These are phyloP conservation scores for Didymodactylos carnosus DNA, from an alignment of 2,888 invertebrate species.

Conservation along the genomic window DNA sequence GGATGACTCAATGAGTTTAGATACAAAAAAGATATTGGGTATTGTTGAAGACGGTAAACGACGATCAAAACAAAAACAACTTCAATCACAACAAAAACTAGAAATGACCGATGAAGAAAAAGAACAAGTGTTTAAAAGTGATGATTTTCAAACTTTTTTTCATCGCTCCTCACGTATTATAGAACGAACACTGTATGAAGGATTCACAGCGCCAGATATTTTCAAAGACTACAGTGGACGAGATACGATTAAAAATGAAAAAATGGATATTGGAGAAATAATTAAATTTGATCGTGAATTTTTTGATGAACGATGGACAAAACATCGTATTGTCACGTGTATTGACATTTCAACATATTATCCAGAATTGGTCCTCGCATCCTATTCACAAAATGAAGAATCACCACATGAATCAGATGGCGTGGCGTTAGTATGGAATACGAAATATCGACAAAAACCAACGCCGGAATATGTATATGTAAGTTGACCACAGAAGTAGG, in stretches of 20 bases:
- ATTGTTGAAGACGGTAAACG: neutral
- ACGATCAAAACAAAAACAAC: too few relatives aligned
- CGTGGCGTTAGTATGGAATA: conserved; percentile 5
- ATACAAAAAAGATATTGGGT: neutral
- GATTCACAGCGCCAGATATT: conserved; percentile 63
- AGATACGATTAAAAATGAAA: conserved; percentile 44
- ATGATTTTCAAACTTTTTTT: conserved; percentile 79
- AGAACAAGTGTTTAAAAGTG: conserved; percentile 72
- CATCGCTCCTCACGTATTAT: conserved; percentile 69
- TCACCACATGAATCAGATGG: conserved; percentile 73
- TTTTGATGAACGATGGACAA: conserved; percentile 88
- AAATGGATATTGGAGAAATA: conserved; percentile 54
- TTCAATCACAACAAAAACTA: too few relatives aligned
- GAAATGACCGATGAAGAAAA: conserved; percentile 89
- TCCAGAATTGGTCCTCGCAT: conserved; percentile 77
- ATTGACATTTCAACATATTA: conserved; percentile 89
- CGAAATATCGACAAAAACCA: conserved; percentile 3
- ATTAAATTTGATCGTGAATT: conserved; percentile 70
- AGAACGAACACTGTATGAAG: conserved; percentile 78
- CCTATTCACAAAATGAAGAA: conserved; percentile 80
- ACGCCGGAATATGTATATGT: conserved; percentile 6
- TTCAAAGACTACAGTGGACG: conserved; percentile 82
- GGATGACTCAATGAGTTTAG: conserved; percentile 2
- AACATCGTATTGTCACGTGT: conserved; percentile 75
- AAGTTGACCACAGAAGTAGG: neutral